phyloP scores from a whole-genome alignment of 2,113 vertebrate species.

The Hydropotes inermis region DNA sequence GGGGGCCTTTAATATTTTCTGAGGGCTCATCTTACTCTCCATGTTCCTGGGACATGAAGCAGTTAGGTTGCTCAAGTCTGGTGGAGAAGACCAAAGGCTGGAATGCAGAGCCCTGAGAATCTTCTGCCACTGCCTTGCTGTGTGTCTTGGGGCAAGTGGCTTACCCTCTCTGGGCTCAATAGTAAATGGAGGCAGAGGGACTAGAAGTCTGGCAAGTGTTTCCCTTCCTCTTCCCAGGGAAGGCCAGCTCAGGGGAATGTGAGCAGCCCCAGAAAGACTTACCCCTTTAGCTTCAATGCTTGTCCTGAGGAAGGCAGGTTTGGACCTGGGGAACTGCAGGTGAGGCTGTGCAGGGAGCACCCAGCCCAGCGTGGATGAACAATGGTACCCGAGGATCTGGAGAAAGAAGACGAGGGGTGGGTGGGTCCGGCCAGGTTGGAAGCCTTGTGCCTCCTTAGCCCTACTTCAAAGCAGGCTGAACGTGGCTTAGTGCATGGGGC shows the following conservation, averaged over 20 bases:
- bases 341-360: not conserved
- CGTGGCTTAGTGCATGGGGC: accelerated
- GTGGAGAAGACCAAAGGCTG: not conserved
- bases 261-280: not conserved
- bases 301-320: not conserved
- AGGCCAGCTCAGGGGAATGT: not conserved
- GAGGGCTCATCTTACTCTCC: not conserved
- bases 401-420: not conserved
- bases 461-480: not conserved
- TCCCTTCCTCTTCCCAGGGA: not conserved
- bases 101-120: not conserved
- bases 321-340: too few species aligned
- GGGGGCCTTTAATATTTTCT: accelerated
- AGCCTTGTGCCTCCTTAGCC: not conserved
- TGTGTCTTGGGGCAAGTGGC: not conserved
- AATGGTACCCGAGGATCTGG: accelerated
- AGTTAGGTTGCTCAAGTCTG: too few species aligned
- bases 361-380: accelerated
- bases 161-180: not conserved
- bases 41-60: accelerated
- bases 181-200: not conserved
- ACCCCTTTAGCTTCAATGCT: not conserved
- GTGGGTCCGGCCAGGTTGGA: too few species aligned
- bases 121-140: not conserved
- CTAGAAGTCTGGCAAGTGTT: not conserved